Evolutionary conservation across 2,888 invertebrate species (phyloP), one percentile per base, ranked within the genome.

Genomic region (Andrena marginata): DNA sequence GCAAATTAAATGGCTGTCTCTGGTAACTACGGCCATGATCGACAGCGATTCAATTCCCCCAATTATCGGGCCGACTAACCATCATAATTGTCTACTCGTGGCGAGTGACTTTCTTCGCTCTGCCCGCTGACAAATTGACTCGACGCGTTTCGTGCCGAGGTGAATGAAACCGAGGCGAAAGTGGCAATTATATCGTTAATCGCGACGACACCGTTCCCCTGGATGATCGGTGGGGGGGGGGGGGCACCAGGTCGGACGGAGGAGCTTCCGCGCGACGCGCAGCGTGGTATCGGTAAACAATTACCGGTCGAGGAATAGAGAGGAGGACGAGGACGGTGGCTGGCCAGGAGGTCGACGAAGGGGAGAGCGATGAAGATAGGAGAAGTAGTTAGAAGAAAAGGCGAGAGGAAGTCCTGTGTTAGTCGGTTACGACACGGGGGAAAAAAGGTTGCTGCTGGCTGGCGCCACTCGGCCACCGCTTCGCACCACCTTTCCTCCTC

Each of bases 1-100:
- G 62, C 77, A 70, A 82, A 83, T 83, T 82, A 77, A 83, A 73
- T 77, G 83, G 73, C 70, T 26, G 67, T n/a, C 42, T 62, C 64
- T 67, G 26, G 26, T 42, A 64, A 56, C 73, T 42, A 63, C 63
- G 48, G 69, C 77, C 62, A 49, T 70, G 82, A 82, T 77, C 77
- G 81, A 70, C 77, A 70, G 60, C 64, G 83, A 70, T 82, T 82
- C 83, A 74, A 74, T 83, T 74, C 62, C 51, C 16, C 70, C 48
- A 59, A 67, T 80, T 78, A 72, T 71, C 67, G 59, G 20, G 29
- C 31, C 70, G 60, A 77, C 31, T 42, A 49, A 59, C 65, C 31
- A 42, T 13, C 56, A 60, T 64, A 70, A 76, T 80, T 71, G 67
- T 60, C 77, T 26, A 26, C 20, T 6, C 16, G 8, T 2, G 23